phyloP scores from a whole-genome alignment of 2,113 vertebrate genomes.

The Antechinus flavipes region DNA sequence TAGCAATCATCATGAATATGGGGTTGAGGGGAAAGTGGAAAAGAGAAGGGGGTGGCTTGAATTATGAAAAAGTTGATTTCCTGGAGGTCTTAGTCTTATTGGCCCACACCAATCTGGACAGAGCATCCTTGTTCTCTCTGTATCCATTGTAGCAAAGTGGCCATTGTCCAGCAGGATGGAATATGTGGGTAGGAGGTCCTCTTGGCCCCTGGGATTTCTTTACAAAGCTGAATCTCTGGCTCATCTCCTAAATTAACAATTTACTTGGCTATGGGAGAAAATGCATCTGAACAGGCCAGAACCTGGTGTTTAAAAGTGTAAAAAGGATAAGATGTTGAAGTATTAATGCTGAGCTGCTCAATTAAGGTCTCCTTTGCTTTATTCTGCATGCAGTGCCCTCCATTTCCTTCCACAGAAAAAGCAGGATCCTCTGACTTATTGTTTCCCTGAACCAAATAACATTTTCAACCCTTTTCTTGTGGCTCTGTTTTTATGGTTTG shows the following conservation, averaged over 20 bases:
- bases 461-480: neutral
- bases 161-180: constrained; percentile 77
- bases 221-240: constrained; percentile 76
- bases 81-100: constrained; percentile 56
- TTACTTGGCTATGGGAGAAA: constrained; percentile 71
- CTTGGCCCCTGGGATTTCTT: constrained; percentile 67
- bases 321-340: neutral
- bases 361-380: neutral
- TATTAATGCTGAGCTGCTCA: neutral
- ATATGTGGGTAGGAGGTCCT: constrained; percentile 72
- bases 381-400: neutral
- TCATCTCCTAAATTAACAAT: constrained; percentile 83
- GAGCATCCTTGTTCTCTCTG: constrained; percentile 72
- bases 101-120: constrained; percentile 79
- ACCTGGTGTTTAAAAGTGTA: constrained; percentile 72
- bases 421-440: neutral
- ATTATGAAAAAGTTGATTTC: constrained; percentile 61
- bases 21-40: constrained; percentile 30
- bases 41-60: constrained; percentile 5
- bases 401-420: neutral
- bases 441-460: neutral
- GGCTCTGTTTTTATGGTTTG: neutral
- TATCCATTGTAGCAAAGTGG: constrained; percentile 75
- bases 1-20: neutral
- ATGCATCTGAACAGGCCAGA: constrained; percentile 45